Base-by-base conservation (phyloP, 2,797 vertebrate species). In the Phoebastria nigripes region DNA sequence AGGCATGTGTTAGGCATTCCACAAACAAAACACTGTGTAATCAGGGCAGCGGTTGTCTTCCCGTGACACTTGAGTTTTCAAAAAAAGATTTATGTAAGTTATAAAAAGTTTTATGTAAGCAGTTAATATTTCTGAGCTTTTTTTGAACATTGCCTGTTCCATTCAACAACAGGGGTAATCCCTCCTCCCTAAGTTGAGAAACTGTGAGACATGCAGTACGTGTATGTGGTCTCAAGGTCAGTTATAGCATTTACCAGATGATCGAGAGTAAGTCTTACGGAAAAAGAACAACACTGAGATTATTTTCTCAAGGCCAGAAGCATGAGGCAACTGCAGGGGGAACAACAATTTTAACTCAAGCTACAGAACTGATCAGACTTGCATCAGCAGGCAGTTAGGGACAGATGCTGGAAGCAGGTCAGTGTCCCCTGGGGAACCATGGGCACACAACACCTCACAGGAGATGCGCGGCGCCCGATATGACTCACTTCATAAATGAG, bases 71-170 rank as follows among this genome's bases (percentile, higher is more conserved):
- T 71, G 25, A 90, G 62, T 93, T 96, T 96, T 95, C 89, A 96
- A 70, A 91, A 94, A 69, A 91, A 89, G 59, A 93, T 82, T 96
- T 93, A 94, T 90, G 70, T 83, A 73, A 91, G 89, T 91, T 94
- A 84, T 94, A 91, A 93, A 91, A 97, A 82, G 70, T 84, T 96
- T 96, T 91, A 93, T 94, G 66, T 84, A 96, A 95, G 90, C 58
- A 90, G 73, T 88, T 90, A 86, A 47, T 91, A 93, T 91, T 95
- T 82, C 69, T 81, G 69, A 87, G 80, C 21, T 71, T 90, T 92
- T 95, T 87, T 92, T 85, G 59, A 88, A 81, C 25, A 22, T 26
- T 65, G 85, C 42, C 65, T 54, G 17, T 55, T 96, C 82, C 77
- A 70, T 94, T 95, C 93, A 95, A 86, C 21, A 88, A 76, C 80